Evolutionary conservation across 2,113 vertebrate species (phyloP).

Genomic region (Rhinoptilus africanus): DNA sequence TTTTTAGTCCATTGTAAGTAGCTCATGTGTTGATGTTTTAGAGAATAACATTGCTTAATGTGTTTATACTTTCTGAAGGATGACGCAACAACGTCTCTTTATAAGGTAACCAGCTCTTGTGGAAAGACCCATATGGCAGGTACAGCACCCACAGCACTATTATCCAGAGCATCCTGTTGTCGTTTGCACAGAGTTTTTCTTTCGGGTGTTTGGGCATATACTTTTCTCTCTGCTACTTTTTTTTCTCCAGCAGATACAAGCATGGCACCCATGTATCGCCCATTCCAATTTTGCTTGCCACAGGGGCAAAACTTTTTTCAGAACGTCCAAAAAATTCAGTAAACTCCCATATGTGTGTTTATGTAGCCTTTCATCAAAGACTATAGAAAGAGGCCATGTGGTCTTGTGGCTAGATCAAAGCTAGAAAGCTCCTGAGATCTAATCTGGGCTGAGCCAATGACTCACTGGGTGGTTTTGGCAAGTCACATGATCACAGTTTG

Average conservation of each 20-base stretch:
- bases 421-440: conserved; percentile 61
- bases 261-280: background rate
- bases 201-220: background rate
- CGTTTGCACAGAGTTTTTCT: background rate
- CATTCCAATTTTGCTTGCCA: background rate
- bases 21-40: conserved; percentile 65
- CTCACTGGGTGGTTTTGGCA: conserved; percentile 63
- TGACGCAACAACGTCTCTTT: conserved; percentile 15
- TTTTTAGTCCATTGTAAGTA: conserved; percentile 67
- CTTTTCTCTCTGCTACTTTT: background rate
- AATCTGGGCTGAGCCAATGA: conserved; percentile 59
- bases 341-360: conserved; percentile 46
- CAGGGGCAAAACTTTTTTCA: conserved; percentile 32
- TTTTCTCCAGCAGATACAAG: background rate
- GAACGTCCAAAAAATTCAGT: conserved; percentile 22
- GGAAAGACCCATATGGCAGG: conserved; percentile 36
- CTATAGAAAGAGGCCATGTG: conserved; percentile 57
- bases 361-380: conserved; percentile 65
- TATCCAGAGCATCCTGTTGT: background rate
- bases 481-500: conserved; percentile 43
- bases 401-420: conserved; percentile 68
- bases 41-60: conserved; percentile 65
- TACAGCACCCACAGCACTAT: background rate
- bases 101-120: conserved; percentile 43
- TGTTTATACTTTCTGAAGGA: conserved; percentile 55